Conservation (phyloP, 1,140 invertebrate species). For the Leptestheria dahalacensis region DNA sequence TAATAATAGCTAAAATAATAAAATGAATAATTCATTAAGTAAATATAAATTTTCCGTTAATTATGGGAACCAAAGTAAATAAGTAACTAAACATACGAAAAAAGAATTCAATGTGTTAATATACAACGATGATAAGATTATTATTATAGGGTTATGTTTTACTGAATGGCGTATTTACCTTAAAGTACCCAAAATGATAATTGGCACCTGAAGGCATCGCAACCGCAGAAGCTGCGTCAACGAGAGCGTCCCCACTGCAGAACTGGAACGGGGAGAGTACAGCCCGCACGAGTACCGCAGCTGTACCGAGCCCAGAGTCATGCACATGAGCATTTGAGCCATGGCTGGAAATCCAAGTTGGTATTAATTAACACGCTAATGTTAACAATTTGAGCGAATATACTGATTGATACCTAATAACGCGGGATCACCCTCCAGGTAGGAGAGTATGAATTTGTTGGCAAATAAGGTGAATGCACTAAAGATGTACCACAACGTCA, state of each 20-base stretch:
- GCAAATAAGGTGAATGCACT: slow-evolving; percentile 63
- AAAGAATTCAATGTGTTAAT: no score
- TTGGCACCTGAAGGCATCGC: slow-evolving; percentile 56
- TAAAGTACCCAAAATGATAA: slow-evolving; percentile 47
- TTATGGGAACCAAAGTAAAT: slow-evolving; percentile 9
- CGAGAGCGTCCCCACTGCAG: not conserved
- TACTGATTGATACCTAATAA: slow-evolving; percentile 45
- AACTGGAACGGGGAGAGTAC: slow-evolving; percentile 38
- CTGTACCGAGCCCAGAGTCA: slow-evolving; percentile 57
- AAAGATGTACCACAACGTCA: slow-evolving; percentile 61
- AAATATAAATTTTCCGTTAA: slow-evolving; percentile 8
- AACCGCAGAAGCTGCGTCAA: slow-evolving; percentile 30
- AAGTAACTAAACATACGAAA: not conserved
- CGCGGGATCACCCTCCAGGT: slow-evolving; percentile 58
- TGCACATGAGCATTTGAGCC: slow-evolving; percentile 62
- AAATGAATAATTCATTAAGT: not conserved
- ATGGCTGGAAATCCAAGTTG: slow-evolving; percentile 33
- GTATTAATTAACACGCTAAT: not conserved
- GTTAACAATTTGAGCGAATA: not conserved
- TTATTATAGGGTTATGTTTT: no score
- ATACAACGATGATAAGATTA: no score
- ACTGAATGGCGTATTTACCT: not conserved
- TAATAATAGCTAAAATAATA: not conserved
- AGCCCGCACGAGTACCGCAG: slow-evolving; percentile 59
- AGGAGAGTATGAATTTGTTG: slow-evolving; percentile 68